Base-by-base conservation (phyloP, 2,888 invertebrate species). In the Ennomos erosarius region DNA sequence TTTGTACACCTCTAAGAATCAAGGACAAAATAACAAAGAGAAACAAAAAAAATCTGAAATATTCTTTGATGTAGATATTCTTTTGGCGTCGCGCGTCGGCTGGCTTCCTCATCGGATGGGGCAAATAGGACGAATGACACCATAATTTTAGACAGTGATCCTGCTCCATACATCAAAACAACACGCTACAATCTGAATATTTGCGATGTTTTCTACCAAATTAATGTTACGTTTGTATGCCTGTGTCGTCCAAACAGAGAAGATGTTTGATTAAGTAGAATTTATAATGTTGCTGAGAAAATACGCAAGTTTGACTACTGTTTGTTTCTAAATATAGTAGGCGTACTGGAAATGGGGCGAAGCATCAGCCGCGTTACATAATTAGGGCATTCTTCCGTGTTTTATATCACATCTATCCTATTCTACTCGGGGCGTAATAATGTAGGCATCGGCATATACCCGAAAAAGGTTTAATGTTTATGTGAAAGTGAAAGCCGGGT, bases 51-150 rank as follows among this genome's bases (percentile, higher is more conserved):
- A 58, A 60, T 54, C 47, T 50, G 50, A 47, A 55, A 52, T 59
- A 65, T 62, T 62, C 64, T 64, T 65, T 63, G 62, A 62, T 62
- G 60, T 67, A 56, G 61, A 65, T 68, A 63, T 62, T 66, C 60
- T 57, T 62, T 62, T 58, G 67, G 59, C 47, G 65, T 58, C 61
- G 57, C 11, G 57, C 47, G 65, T 58, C 61, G 57, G 11, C 40
- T 45, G 45, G 53, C 42, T 65, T 64, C 54, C 61, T 66, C 46
- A 44, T 56, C 57, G 47, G 49, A 47, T 46, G 40, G 44, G 50
- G 59, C 59, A 34, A 55, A 59, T 50, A 42, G 34, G 42, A 51
- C 38, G 50, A 60, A 55, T 51, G 38, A 10, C 26, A 43, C 49
- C 11, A 10, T 47, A 34, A n/a, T 43, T 16, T 9, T 1, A 46